phyloP scores from a whole-genome alignment of 2,113 vertebrate species.

The Acinonyx jubatus region DNA sequence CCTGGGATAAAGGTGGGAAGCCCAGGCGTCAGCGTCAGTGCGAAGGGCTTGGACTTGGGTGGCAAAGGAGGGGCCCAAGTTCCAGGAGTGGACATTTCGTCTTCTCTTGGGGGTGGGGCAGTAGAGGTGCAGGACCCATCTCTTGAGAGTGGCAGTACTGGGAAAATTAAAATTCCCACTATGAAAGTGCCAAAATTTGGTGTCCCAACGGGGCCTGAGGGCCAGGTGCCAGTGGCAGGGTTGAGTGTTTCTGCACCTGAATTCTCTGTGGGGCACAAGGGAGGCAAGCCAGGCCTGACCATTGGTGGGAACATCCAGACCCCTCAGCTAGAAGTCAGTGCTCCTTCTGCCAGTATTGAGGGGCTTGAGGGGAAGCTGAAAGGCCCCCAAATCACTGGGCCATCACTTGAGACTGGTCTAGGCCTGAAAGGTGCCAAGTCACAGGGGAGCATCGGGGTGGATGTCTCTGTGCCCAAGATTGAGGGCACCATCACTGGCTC shows the following conservation, averaged over 20 bases:
- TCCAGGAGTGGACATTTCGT: neutral
- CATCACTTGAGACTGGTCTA: constrained; percentile 36
- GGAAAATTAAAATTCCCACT: constrained; percentile 78
- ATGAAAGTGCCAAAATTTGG: constrained; percentile 84
- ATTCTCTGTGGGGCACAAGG: constrained; percentile 47
- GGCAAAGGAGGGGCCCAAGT: constrained; percentile 7
- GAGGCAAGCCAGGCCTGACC: neutral
- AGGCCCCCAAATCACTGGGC: neutral
- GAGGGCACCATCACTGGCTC: constrained; percentile 49
- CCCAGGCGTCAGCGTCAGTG: neutral
- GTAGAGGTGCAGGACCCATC: constrained; percentile 24
- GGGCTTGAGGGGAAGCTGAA: constrained; percentile 47
- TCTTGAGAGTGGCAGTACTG: constrained; percentile 16
- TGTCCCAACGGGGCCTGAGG: neutral
- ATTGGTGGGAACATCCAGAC: neutral
- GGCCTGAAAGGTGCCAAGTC: neutral
- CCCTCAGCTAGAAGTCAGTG: neutral
- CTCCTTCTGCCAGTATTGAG: neutral
- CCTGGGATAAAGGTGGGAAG: constrained; percentile 71
- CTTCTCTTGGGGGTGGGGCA: neutral
- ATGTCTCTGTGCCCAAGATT: constrained; percentile 5
- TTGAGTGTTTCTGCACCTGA: neutral
- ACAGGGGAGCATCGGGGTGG: constrained; percentile 55
- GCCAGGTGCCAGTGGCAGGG: neutral
- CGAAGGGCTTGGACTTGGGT: constrained; percentile 57